Evolutionary conservation across 2,888 invertebrate genomes (phyloP).

Genomic region (Eristalis arbustorum): DNA sequence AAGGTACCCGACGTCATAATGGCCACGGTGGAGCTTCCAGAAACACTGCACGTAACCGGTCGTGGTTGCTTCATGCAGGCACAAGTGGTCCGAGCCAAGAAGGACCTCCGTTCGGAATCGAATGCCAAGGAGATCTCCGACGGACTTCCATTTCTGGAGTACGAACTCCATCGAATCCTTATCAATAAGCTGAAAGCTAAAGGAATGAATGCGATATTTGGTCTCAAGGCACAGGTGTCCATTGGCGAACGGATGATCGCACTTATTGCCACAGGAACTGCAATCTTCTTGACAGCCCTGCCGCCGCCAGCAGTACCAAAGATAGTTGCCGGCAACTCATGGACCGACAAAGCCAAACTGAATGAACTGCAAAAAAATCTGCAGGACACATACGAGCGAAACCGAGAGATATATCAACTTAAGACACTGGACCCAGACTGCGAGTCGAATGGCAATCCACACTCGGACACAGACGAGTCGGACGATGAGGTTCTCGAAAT

Average conservation of each 20-base stretch:
- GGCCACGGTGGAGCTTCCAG: constrained; percentile 93
- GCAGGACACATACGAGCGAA: constrained; percentile 86
- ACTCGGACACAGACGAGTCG: constrained; percentile 84
- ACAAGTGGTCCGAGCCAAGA: constrained; percentile 88
- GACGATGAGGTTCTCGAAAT: constrained; percentile 85
- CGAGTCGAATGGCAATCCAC: constrained; percentile 69
- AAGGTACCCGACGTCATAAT: constrained; percentile 95
- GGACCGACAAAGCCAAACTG: constrained; percentile 84
- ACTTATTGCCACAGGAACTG: constrained; percentile 94
- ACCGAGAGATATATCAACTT: constrained; percentile 86
- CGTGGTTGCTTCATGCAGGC: constrained; percentile 86
- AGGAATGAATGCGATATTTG: constrained; percentile 97
- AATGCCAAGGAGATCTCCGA: constrained; percentile 97
- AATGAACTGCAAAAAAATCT: constrained; percentile 86
- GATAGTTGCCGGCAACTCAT: constrained; percentile 85
- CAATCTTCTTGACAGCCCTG: constrained; percentile 88
- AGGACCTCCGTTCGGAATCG: constrained; percentile 90
- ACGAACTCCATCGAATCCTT: constrained; percentile 94
- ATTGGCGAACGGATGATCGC: constrained; percentile 94
- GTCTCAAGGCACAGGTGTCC: constrained; percentile 89
- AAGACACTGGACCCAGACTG: constrained; percentile 80
- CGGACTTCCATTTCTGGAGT: constrained; percentile 96
- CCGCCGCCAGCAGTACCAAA: constrained; percentile 88
- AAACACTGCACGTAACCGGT: constrained; percentile 87
- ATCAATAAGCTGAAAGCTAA: constrained; percentile 95